These are phyloP conservation scores for Aurelia aurita DNA, from an alignment of 30 jellyfish, hydroid and myxozoan genomes.

Conservation along the genomic window DNA sequence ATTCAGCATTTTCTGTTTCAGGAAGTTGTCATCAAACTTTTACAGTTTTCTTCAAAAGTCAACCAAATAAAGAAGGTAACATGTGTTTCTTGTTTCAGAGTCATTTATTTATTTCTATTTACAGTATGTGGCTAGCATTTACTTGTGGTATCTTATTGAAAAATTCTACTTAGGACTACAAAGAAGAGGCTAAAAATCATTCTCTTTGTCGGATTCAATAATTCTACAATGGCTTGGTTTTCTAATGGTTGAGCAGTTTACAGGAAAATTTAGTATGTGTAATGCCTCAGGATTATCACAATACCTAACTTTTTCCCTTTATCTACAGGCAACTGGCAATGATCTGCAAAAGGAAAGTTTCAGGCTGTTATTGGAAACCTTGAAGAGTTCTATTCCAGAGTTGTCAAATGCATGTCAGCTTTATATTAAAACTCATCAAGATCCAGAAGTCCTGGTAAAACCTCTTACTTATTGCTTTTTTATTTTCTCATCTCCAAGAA, in stretches of 20 bases:
- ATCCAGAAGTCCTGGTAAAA: background rate
- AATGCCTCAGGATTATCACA: too few relatives aligned
- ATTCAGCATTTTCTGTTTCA: background rate
- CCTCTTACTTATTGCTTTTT: too few relatives aligned
- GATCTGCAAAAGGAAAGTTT: slow-evolving; percentile 40
- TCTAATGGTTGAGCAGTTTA: too few relatives aligned
- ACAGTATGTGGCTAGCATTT: background rate
- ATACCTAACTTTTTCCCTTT: too few relatives aligned
- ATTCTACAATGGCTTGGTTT: too few relatives aligned
- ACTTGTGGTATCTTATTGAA: background rate
- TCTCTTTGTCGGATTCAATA: too few relatives aligned
- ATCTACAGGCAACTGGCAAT: slow-evolving; percentile 1
- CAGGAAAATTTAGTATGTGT: too few relatives aligned
- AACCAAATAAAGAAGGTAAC: slow-evolving; percentile 39
- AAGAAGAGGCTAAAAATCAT: background rate
- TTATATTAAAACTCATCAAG: background rate
- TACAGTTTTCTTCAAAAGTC: slow-evolving; percentile 61
- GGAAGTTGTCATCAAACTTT: slow-evolving; percentile 53
- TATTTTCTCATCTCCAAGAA: too few relatives aligned
- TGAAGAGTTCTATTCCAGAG: slow-evolving; percentile 39
- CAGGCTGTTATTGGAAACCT: slow-evolving; percentile 10
- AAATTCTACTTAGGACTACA: too few relatives aligned
- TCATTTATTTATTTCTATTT: background rate
- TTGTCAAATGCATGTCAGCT: slow-evolving; percentile 49
- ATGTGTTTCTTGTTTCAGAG: background rate